Evolutionary conservation across 2,113 vertebrate species (phyloP).

Genomic region (Nyctereutes procyonoides): DNA sequence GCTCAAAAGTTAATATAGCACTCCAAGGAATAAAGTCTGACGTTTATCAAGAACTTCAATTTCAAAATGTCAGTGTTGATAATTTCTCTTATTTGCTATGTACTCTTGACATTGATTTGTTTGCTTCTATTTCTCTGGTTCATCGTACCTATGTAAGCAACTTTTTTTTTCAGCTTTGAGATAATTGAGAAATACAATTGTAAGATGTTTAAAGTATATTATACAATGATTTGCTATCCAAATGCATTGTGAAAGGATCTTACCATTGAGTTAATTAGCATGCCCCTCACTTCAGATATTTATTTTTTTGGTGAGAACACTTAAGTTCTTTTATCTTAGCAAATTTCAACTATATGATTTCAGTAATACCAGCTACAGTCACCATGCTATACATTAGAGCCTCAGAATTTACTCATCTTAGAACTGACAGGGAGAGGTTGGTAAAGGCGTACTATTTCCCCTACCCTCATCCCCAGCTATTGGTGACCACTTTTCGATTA

Average conservation of each 20-base stretch:
- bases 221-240: background rate
- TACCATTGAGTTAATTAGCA: background rate
- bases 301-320: background rate
- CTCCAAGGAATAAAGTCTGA: background rate
- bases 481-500: background rate
- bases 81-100: background rate
- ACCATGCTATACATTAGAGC: background rate
- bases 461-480: background rate
- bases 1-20: background rate
- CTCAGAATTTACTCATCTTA: background rate
- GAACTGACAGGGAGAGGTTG: background rate
- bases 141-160: background rate
- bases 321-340: background rate
- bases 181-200: background rate
- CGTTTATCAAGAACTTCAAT: background rate
- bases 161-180: background rate
- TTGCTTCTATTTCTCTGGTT: background rate
- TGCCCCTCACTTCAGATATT: background rate
- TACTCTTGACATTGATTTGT: background rate
- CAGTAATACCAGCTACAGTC: background rate
- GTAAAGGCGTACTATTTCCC: background rate
- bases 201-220: background rate
- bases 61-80: background rate
- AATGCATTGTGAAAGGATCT: background rate
- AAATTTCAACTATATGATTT: background rate